Percentiles rank a stretch among this genome's conserved stretches.
phyloP scores from a whole-genome alignment of 1,140 invertebrate species.

The Pseudomyrmex dendroicus region DNA sequence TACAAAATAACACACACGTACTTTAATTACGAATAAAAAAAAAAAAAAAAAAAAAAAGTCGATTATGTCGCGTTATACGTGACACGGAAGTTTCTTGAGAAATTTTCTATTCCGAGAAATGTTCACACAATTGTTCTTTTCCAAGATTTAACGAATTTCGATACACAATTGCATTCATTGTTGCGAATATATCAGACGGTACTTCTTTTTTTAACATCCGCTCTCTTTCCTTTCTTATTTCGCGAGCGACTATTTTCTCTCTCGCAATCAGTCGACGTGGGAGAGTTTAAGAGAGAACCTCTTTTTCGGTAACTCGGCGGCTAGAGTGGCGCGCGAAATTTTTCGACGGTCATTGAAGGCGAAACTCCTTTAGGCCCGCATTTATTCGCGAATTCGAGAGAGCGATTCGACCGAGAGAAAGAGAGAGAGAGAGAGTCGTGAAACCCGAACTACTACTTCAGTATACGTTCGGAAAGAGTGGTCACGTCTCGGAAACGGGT shows the following conservation, averaged over 20 bases:
- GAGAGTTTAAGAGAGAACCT: background rate
- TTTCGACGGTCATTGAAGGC: background rate
- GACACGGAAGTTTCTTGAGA: background rate
- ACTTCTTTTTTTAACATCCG: slow-evolving; percentile 4
- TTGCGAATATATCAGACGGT: background rate
- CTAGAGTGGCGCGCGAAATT: slow-evolving; percentile 8
- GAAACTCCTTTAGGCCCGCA: background rate
- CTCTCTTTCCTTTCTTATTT: too few relatives aligned
- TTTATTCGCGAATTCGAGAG: slow-evolving; percentile 36
- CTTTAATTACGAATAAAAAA: slow-evolving; percentile 29
- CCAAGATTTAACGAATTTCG: background rate
- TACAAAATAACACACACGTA: slow-evolving; percentile 12
- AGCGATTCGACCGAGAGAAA: slow-evolving; percentile 24
- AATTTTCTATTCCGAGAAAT: background rate
- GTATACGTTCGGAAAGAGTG: slow-evolving; percentile 45
- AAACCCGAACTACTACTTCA: slow-evolving; percentile 25
- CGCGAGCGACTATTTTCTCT: background rate
- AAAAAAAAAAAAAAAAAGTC: background rate
- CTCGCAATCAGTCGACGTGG: background rate
- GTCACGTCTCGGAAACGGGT: slow-evolving; percentile 57
- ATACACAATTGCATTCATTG: background rate
- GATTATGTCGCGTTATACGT: background rate
- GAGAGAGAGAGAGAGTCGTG: slow-evolving; percentile 8
- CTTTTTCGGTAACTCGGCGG: background rate
- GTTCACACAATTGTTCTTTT: background rate